These are phyloP conservation scores for Temnothorax longispinosus DNA, from an alignment of 1,140 invertebrate genomes.

Conservation along the genomic window DNA sequence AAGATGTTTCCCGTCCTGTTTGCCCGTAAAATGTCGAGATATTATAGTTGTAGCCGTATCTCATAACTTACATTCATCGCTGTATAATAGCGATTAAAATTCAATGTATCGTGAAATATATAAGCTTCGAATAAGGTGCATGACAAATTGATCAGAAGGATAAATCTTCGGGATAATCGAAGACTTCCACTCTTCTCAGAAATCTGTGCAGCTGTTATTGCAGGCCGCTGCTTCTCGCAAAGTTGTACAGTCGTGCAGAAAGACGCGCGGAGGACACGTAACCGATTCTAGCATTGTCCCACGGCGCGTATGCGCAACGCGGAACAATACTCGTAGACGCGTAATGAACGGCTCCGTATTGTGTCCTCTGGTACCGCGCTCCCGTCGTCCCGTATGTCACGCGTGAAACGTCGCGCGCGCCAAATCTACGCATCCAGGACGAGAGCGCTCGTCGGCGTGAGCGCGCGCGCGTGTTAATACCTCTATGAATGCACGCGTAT, in stretches of 20 bases:
- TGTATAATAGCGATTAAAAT: background rate
- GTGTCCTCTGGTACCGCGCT: constrained; percentile 64
- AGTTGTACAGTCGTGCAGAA: background rate
- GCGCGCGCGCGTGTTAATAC: background rate
- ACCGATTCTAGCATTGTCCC: constrained; percentile 53
- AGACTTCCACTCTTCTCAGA: background rate
- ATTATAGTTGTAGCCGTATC: background rate
- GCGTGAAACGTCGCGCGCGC: constrained; percentile 56
- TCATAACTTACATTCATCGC: background rate
- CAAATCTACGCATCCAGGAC: constrained; percentile 47
- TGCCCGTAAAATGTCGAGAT: constrained; percentile 30
- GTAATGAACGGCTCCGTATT: constrained; percentile 78
- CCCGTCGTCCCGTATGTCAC: constrained; percentile 72
- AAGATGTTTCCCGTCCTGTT: constrained; percentile 55
- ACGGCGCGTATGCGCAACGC: constrained; percentile 63
- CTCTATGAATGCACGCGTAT: constrained; percentile 25
- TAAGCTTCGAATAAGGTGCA: background rate
- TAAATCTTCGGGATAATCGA: background rate
- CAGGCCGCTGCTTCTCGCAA: background rate
- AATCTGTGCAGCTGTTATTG: background rate
- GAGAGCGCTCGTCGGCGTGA: background rate
- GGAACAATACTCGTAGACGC: constrained; percentile 77
- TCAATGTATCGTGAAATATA: background rate
- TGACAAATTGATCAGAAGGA: background rate
- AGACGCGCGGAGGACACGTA: background rate